Percentiles rank a stretch among this genome's conserved stretches.
Evolutionary conservation across 2,797 vertebrate species (phyloP).

Genomic region (Dipus sagitta): DNA sequence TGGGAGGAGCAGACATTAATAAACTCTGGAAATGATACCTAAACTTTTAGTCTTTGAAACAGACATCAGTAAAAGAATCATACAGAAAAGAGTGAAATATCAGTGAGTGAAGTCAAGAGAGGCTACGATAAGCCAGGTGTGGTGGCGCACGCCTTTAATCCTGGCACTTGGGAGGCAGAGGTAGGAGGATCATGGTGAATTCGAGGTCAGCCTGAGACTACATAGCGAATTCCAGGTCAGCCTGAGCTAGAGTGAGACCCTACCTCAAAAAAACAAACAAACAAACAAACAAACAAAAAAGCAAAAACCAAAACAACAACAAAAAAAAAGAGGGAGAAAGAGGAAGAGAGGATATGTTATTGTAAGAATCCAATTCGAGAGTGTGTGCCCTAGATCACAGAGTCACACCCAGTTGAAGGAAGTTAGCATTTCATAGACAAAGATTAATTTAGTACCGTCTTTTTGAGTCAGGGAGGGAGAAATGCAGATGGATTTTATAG

Average conservation of each 20-base stretch:
- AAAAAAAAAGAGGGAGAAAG: too few species aligned
- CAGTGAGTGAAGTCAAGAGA: neutral
- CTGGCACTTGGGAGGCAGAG: too few species aligned
- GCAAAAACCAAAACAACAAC: too few species aligned
- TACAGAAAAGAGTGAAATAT: neutral
- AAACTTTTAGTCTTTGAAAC: neutral
- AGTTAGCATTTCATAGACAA: neutral
- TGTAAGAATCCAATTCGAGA: neutral
- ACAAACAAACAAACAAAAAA: too few species aligned
- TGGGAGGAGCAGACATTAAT: neutral
- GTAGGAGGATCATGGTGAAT: too few species aligned
- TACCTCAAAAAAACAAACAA: too few species aligned
- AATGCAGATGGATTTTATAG: slow-evolving; percentile 19
- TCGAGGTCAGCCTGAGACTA: too few species aligned
- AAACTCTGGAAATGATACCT: neutral
- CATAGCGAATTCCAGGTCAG: too few species aligned
- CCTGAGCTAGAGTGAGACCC: too few species aligned
- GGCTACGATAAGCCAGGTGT: too few species aligned
- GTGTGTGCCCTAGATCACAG: neutral
- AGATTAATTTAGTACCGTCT: neutral
- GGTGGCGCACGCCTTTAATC: too few species aligned
- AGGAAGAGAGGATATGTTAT: neutral
- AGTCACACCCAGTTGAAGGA: neutral
- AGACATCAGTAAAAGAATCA: neutral
- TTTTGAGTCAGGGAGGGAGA: neutral